Evolutionary conservation across 1,140 invertebrate genomes (phyloP).

Genomic region (Micrasema minimum): DNA sequence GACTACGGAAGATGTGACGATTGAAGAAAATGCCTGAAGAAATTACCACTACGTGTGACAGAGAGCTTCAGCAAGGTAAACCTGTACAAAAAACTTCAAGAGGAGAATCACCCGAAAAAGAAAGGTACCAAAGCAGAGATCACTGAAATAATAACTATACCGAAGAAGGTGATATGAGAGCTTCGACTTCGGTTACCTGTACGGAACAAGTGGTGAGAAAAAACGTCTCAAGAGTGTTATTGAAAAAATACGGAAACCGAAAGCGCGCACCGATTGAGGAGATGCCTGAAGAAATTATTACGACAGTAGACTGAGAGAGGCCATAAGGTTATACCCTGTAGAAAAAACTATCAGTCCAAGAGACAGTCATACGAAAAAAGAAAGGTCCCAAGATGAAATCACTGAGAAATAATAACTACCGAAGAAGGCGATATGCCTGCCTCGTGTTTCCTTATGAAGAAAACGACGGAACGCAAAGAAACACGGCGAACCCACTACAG

Average conservation of each 20-base stretch:
- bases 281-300: not conserved
- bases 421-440: constrained; percentile 51
- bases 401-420: constrained; percentile 60
- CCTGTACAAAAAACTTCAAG: constrained; percentile 36
- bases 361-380: too few species aligned
- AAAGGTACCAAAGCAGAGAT: constrained; percentile 58
- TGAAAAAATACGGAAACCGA: not conserved
- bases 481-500: constrained; percentile 45
- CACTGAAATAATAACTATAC: constrained; percentile 56
- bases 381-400: constrained; percentile 58
- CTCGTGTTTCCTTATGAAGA: constrained; percentile 1
- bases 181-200: constrained; percentile 55
- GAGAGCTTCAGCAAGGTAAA: too few species aligned
- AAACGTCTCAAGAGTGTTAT: too few species aligned
- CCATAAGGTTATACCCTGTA: too few species aligned
- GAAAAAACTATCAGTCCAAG: too few species aligned
- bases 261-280: constrained; percentile 16
- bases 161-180: constrained; percentile 57
- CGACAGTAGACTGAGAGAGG: too few species aligned
- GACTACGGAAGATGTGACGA: too few species aligned
- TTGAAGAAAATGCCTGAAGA: constrained; percentile 59
- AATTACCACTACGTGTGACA: constrained; percentile 10
- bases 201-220: too few species aligned
- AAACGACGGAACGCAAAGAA: constrained; percentile 50
- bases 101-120: constrained; percentile 54